A percentile compares a stretch with the other conserved stretches of the same genome.
Conservation (phyloP, 2,888 invertebrate genomes). For the Nematopogon swammerdamellus region DNA sequence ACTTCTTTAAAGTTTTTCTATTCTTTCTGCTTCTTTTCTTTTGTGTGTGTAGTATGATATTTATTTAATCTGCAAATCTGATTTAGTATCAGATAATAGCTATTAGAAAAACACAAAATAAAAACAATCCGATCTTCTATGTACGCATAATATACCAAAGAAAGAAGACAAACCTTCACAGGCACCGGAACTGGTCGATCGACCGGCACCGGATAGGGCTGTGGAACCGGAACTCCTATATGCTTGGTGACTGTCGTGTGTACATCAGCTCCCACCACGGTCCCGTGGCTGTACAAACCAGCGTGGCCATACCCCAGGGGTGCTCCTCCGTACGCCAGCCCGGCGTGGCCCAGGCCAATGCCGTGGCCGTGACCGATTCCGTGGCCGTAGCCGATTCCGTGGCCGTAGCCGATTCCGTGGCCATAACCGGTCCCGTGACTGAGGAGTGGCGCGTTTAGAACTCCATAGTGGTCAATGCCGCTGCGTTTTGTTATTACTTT, state of each 20-base stretch:
- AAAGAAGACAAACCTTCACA: constrained; percentile 26
- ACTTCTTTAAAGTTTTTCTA: too few species aligned
- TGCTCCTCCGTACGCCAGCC: constrained; percentile 9
- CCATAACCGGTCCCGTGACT: constrained; percentile 15
- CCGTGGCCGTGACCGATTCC: constrained; percentile 15
- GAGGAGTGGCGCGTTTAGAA: constrained; percentile 14
- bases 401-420: constrained; percentile 10
- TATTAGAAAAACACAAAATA: too few species aligned
- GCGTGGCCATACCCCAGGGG: constrained; percentile 14
- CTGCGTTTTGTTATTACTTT: constrained; percentile 46
- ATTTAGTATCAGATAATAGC: too few species aligned
- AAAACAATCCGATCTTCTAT: too few species aligned
- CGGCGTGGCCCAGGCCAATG: constrained; percentile 13
- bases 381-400: constrained; percentile 13
- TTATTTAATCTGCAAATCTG: too few species aligned
- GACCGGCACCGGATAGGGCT: constrained; percentile 46
- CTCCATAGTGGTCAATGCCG: constrained; percentile 33
- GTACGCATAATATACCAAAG: too few species aligned
- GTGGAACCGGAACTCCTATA: constrained; percentile 45
- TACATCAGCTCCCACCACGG: constrained; percentile 42
- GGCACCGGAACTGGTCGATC: constrained; percentile 45
- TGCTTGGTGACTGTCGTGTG: constrained; percentile 50
- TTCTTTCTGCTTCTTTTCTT: too few species aligned
- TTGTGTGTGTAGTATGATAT: too few species aligned
- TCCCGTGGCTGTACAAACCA: constrained; percentile 12